Evolutionary conservation across 2,888 invertebrate genomes (phyloP).

Genomic region (Drosophila birchii): DNA sequence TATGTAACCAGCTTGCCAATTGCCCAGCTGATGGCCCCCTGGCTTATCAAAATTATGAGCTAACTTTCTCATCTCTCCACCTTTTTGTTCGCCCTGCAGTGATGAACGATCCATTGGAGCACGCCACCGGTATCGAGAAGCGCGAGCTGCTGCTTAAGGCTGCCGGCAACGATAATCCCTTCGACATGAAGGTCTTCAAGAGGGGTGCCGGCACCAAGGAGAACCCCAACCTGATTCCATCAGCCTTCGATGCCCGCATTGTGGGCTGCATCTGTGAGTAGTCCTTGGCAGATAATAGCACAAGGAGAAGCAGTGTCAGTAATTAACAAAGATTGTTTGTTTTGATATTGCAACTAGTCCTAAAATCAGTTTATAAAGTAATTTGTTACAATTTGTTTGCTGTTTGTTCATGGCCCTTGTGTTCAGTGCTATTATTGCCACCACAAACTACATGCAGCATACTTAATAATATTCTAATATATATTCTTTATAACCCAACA

Average conservation of each 20-base stretch:
- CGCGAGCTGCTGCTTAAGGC: constrained; percentile 93
- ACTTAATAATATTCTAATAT: background rate
- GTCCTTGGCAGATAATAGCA: background rate
- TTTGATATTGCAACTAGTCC: background rate
- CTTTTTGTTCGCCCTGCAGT: constrained; percentile 84
- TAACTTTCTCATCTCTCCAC: constrained; percentile 8
- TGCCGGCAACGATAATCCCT: constrained; percentile 95
- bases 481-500: constrained; percentile 67
- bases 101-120: constrained; percentile 95
- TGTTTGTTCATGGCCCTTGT: background rate
- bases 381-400: too few species aligned
- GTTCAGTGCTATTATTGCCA: constrained; percentile 3
- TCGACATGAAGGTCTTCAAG: constrained; percentile 92
- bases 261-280: constrained; percentile 96
- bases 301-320: background rate
- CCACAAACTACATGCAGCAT: background rate
- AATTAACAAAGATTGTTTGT: background rate
- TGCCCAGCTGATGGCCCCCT: constrained; percentile 15
- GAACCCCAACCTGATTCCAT: constrained; percentile 94
- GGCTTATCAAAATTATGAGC: constrained; percentile 36
- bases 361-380: background rate
- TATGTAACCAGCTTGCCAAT: constrained; percentile 63
- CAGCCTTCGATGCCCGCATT: constrained; percentile 94
- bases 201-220: constrained; percentile 93
- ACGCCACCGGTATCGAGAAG: constrained; percentile 96